Percentiles rank a stretch among this genome's conserved stretches.
phyloP scores from a whole-genome alignment of 2,888 invertebrate genomes.

The Tinea semifulvella region DNA sequence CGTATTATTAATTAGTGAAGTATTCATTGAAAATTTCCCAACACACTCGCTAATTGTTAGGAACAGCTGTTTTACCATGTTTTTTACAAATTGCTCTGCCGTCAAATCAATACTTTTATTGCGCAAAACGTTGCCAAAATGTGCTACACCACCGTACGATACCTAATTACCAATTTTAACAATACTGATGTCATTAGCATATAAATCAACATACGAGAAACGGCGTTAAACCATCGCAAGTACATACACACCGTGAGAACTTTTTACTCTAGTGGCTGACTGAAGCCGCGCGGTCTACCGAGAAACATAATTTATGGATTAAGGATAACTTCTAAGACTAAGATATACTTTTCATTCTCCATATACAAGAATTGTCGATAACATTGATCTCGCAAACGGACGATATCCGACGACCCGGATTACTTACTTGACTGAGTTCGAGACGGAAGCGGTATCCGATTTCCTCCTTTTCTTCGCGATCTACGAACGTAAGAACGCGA shows the following conservation, averaged over 20 bases:
- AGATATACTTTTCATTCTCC: too few relatives aligned
- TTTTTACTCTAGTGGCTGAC: too few relatives aligned
- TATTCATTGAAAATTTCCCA: not conserved
- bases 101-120: slow-evolving; percentile 60
- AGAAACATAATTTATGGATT: too few relatives aligned
- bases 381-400: slow-evolving; percentile 38
- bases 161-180: slow-evolving; percentile 28
- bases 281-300: too few relatives aligned
- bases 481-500: slow-evolving; percentile 91
- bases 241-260: slow-evolving; percentile 25
- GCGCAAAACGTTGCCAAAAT: slow-evolving; percentile 62
- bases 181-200: slow-evolving; percentile 38
- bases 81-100: not conserved
- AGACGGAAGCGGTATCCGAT: slow-evolving; percentile 84
- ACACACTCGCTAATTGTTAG: slow-evolving; percentile 2
- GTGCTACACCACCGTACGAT: slow-evolving; percentile 41
- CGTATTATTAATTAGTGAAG: not conserved
- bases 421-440: slow-evolving; percentile 83
- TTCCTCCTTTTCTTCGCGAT: slow-evolving; percentile 91
- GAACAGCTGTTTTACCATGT: slow-evolving; percentile 62
- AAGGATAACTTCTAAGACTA: too few relatives aligned
- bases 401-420: slow-evolving; percentile 58
- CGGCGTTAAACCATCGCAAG: slow-evolving; percentile 21
- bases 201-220: slow-evolving; percentile 36
- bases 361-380: slow-evolving; percentile 39